These are phyloP conservation scores for Pheosia gnoma DNA, from an alignment of 2,888 invertebrate genomes.

Conservation along the genomic window DNA sequence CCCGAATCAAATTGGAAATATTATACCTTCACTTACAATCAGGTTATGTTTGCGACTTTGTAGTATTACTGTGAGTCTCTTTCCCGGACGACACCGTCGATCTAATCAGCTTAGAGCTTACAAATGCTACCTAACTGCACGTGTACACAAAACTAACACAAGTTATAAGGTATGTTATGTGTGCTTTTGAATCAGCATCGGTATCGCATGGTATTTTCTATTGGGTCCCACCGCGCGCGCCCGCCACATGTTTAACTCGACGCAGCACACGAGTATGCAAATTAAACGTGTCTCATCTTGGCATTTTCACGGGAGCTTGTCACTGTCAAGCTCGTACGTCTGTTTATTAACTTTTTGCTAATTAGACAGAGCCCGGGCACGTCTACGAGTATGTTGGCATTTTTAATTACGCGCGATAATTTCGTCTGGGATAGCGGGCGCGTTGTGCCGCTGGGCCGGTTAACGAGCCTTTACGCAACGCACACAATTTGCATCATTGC, in stretches of 20 bases:
- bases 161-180: background rate
- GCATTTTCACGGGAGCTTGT: constrained; percentile 80
- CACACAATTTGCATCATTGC: constrained; percentile 51
- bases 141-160: too few relatives aligned
- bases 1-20: too few relatives aligned
- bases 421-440: constrained; percentile 54
- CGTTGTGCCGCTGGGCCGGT: constrained; percentile 50
- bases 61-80: too few relatives aligned
- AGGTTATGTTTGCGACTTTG: too few relatives aligned
- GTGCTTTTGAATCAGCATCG: background rate
- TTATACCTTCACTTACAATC: too few relatives aligned
- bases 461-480: constrained; percentile 50
- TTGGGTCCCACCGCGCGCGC: constrained; percentile 18
- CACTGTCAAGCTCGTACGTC: constrained; percentile 78
- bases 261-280: constrained; percentile 66
- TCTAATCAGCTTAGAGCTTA: too few relatives aligned
- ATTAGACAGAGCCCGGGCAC: constrained; percentile 76
- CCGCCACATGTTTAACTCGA: constrained; percentile 48
- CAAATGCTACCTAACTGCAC: too few relatives aligned
- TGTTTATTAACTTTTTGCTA: constrained; percentile 84
- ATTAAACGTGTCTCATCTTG: constrained; percentile 83
- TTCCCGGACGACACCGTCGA: too few relatives aligned
- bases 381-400: constrained; percentile 80
- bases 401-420: constrained; percentile 81
- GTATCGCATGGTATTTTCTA: background rate